phyloP scores from a whole-genome alignment of 2,888 invertebrate genomes.

The Tetheella fluctuosa region DNA sequence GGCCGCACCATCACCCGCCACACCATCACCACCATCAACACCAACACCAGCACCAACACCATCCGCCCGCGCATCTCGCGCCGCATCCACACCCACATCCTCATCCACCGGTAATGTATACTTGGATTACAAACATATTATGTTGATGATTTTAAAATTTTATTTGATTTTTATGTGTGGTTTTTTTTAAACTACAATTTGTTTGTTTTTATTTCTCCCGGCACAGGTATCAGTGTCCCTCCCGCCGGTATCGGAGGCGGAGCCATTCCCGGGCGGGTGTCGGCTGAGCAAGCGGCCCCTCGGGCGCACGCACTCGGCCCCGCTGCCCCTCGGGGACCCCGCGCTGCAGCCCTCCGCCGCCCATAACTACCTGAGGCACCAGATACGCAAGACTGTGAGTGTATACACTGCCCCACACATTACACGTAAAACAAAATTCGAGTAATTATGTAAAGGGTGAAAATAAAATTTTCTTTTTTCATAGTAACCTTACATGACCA shows the following conservation, averaged over 20 bases:
- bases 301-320: slow-evolving; percentile 96
- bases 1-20: slow-evolving; percentile 81
- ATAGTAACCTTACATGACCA: too few species aligned
- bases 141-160: too few species aligned
- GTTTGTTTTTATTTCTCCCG: neutral
- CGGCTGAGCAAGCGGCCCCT: slow-evolving; percentile 91
- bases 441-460: too few species aligned
- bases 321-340: slow-evolving; percentile 91
- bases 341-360: slow-evolving; percentile 86
- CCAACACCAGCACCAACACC: slow-evolving; percentile 91
- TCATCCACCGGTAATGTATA: slow-evolving; percentile 71
- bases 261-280: slow-evolving; percentile 86
- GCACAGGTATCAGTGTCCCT: slow-evolving; percentile 50
- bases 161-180: too few species aligned
- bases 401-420: too few species aligned
- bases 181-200: too few species aligned
- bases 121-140: neutral
- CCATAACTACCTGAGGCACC: slow-evolving; percentile 88
- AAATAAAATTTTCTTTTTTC: too few species aligned
- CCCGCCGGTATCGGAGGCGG: slow-evolving; percentile 89
- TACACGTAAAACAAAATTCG: too few species aligned
- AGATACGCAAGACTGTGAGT: slow-evolving; percentile 91
- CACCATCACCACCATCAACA: slow-evolving; percentile 90
- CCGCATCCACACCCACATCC: slow-evolving; percentile 82
- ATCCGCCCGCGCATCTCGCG: slow-evolving; percentile 66